Evolutionary conservation across 2,113 vertebrate species (phyloP).

Genomic region (Panurus biarmicus): DNA sequence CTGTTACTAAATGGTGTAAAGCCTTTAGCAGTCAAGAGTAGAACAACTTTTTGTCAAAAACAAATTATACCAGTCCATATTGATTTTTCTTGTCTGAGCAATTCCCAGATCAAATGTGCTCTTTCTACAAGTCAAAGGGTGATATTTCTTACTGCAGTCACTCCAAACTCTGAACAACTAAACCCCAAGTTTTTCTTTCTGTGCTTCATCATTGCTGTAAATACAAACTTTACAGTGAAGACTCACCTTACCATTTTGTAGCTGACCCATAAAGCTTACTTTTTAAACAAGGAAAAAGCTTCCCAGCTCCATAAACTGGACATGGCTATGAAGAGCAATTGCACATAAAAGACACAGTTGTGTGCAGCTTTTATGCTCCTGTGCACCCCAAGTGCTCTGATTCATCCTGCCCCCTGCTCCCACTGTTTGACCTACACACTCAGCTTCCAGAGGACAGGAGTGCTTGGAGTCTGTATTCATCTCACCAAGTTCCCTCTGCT

Average conservation of each 20-base stretch:
- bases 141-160: background rate
- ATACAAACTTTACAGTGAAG: background rate
- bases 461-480: background rate
- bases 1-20: background rate
- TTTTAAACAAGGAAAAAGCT: background rate
- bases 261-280: background rate
- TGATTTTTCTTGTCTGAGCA: constrained; percentile 22
- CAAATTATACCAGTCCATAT: background rate
- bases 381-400: background rate
- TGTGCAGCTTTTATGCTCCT: background rate
- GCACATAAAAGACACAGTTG: background rate
- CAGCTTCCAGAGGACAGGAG: background rate
- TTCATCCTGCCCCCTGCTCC: background rate
- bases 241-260: background rate
- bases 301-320: background rate
- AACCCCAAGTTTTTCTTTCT: background rate
- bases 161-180: background rate
- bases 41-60: constrained; percentile 7
- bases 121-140: background rate
- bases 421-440: background rate
- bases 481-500: background rate
- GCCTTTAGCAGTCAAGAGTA: background rate
- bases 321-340: background rate
- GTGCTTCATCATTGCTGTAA: background rate
- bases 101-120: background rate